Conservation (phyloP, 2,113 vertebrate species). For the Argyrosomus japonicus region DNA sequence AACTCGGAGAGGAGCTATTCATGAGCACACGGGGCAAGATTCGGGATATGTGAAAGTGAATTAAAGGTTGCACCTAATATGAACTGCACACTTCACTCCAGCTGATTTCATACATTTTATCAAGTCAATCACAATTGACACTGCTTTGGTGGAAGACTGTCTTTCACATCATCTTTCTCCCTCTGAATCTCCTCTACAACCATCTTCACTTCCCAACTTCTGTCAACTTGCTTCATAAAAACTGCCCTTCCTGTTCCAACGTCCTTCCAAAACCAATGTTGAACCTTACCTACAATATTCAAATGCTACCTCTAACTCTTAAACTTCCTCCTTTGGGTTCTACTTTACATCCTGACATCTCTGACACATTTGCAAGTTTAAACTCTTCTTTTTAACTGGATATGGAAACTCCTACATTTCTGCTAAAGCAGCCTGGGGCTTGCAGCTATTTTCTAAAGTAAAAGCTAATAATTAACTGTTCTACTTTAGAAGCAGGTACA, state of each 20-base stretch:
- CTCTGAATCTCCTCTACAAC: background rate
- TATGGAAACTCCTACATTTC: background rate
- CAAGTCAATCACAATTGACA: background rate
- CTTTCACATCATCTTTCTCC: background rate
- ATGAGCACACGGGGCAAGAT: background rate
- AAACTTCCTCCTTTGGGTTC: background rate
- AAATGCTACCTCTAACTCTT: background rate
- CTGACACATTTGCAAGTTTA: background rate
- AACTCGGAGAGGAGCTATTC: background rate
- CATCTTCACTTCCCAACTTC: background rate
- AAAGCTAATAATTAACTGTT: background rate
- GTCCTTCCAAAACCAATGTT: background rate
- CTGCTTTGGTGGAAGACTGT: background rate
- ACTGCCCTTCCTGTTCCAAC: no score
- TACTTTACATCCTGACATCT: background rate
- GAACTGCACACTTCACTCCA: background rate
- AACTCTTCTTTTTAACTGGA: background rate
- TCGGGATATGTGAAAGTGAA: background rate
- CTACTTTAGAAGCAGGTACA: background rate
- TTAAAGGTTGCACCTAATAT: background rate
- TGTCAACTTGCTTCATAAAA: background rate
- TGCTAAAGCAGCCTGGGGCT: no score
- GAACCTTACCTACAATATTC: background rate
- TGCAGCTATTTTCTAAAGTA: background rate
- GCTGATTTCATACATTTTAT: background rate